Conservation (phyloP, 2,797 vertebrate genomes). For the Acipenser ruthenus region DNA sequence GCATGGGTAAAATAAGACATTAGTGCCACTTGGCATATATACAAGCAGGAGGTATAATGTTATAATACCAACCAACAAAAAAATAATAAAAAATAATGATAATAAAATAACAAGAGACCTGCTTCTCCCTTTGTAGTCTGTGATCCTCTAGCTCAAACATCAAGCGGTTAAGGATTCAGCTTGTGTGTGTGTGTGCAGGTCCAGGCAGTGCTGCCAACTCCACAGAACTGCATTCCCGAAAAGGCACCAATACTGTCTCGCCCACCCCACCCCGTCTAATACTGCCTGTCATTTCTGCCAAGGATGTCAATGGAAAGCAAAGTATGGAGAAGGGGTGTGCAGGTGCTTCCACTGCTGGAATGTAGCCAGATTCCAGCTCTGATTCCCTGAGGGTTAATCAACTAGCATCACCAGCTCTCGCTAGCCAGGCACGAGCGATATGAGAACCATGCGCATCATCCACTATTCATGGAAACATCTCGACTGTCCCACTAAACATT, state of each 20-base stretch:
- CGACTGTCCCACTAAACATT: no score
- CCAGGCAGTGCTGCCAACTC: constrained; percentile 15
- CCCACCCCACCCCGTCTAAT: constrained; percentile 21
- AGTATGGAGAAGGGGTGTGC: constrained; percentile 28
- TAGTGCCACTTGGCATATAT: constrained; percentile 46
- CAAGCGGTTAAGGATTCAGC: constrained; percentile 14
- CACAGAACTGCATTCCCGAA: constrained; percentile 12
- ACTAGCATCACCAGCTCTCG: no score
- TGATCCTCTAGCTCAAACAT: constrained; percentile 17
- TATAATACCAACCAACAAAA: constrained; percentile 21
- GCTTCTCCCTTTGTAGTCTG: neutral
- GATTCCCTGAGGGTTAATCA: no score
- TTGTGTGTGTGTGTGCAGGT: constrained; percentile 14
- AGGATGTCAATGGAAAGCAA: constrained; percentile 36
- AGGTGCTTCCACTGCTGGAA: neutral
- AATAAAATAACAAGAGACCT: neutral
- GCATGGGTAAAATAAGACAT: constrained; percentile 41
- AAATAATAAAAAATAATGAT: constrained; percentile 11
- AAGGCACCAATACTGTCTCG: constrained; percentile 24
- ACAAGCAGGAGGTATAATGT: constrained; percentile 40
- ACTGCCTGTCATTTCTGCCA: constrained; percentile 23
- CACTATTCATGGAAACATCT: no score
- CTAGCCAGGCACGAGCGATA: no score
- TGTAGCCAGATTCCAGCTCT: neutral
- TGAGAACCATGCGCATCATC: no score